A percentile compares a stretch with the other conserved stretches of the same genome.
Evolutionary conservation across 2,888 invertebrate species (phyloP).

Genomic region (Leptothorax acervorum): DNA sequence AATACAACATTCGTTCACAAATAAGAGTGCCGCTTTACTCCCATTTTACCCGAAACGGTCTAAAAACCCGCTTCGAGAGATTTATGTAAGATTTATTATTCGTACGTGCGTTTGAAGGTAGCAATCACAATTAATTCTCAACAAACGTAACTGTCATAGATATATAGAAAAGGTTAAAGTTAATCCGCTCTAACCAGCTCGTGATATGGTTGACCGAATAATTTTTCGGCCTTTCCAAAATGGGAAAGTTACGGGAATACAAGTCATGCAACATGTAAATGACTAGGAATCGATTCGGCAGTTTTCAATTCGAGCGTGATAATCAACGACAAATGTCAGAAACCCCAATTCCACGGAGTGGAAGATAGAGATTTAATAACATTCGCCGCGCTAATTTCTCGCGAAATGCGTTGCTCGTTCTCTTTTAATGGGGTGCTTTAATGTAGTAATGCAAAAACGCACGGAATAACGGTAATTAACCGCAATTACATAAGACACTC

Average conservation of each 20-base stretch:
- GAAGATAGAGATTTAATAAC: neutral
- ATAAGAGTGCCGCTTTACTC: neutral
- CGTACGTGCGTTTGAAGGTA: neutral
- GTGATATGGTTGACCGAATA: neutral
- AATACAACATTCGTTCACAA: neutral
- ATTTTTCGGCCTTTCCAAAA: constrained; percentile 18
- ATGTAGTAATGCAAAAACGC: constrained; percentile 16
- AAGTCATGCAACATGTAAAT: neutral
- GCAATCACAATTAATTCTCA: neutral
- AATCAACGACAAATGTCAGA: neutral
- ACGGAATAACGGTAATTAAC: constrained; percentile 50
- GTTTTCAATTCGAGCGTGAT: neutral
- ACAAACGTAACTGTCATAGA: neutral
- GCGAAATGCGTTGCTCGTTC: neutral
- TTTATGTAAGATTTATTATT: neutral
- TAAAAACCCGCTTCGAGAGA: neutral
- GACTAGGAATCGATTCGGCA: neutral
- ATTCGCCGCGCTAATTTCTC: neutral
- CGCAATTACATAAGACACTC: constrained; percentile 57
- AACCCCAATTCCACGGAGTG: neutral
- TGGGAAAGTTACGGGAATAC: neutral
- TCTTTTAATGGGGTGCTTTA: constrained; percentile 16
- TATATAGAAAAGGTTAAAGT: constrained; percentile 18
- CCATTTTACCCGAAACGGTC: neutral
- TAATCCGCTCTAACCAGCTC: neutral